Conservation (phyloP, 2,113 vertebrate species). For the Vireo altiloquus region DNA sequence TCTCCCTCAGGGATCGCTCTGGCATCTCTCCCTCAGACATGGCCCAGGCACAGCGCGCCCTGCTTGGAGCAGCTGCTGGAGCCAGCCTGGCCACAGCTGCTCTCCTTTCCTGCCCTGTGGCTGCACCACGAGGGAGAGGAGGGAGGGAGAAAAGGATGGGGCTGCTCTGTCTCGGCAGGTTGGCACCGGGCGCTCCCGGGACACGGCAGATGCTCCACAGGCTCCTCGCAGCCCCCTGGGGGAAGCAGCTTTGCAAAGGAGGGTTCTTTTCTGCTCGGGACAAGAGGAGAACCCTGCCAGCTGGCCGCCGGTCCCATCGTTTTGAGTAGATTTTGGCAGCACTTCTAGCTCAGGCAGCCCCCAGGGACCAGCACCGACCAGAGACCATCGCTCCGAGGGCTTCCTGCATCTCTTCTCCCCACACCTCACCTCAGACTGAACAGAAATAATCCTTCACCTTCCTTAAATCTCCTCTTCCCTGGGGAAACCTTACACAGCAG, state of each 20-base stretch:
- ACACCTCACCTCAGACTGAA: background rate
- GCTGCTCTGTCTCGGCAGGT: background rate
- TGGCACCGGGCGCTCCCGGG: background rate
- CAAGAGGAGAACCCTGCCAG: background rate
- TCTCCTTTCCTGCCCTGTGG: background rate
- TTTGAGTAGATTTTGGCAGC: background rate
- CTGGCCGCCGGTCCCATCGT: background rate
- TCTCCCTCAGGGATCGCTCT: no score
- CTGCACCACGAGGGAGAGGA: background rate
- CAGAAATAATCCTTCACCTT: background rate
- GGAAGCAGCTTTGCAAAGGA: background rate
- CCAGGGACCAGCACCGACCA: background rate
- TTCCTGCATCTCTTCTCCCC: background rate
- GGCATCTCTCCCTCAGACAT: no score
- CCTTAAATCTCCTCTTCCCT: background rate
- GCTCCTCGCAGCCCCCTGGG: background rate
- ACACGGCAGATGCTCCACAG: background rate
- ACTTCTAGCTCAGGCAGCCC: background rate
- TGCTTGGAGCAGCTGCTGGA: background rate
- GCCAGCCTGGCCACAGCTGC: background rate
- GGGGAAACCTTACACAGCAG: background rate
- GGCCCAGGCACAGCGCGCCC: no score
- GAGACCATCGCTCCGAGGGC: rapidly evolving
- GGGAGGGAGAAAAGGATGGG: background rate
- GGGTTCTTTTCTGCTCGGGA: background rate